phyloP scores from a whole-genome alignment of 2,113 vertebrate genomes.

The Eleginops maclovinus region DNA sequence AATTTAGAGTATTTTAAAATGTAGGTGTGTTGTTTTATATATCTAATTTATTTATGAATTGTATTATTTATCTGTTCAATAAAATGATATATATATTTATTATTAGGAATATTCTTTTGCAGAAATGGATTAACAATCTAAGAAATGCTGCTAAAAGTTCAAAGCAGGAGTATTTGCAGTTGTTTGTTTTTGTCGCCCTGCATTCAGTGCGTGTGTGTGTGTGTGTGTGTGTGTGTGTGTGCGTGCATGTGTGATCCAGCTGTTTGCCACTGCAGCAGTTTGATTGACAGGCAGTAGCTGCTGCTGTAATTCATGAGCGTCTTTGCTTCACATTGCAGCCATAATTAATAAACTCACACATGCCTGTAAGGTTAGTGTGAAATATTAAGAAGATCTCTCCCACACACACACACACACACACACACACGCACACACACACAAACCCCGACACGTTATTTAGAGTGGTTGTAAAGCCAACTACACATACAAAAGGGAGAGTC shows the following conservation, averaged over 20 bases:
- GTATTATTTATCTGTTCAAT: too few relatives aligned
- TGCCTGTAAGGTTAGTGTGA: slow-evolving; percentile 80
- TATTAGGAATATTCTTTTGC: too few relatives aligned
- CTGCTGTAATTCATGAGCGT: slow-evolving; percentile 77
- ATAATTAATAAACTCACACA: slow-evolving; percentile 83
- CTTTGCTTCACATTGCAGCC: slow-evolving; percentile 74
- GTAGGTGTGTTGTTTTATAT: too few relatives aligned
- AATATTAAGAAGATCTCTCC: slow-evolving; percentile 79
- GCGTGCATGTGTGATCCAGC: slow-evolving; percentile 64
- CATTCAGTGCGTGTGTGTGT: slow-evolving; percentile 5
- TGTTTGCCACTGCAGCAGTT: slow-evolving; percentile 57
- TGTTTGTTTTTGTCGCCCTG: slow-evolving; percentile 37
- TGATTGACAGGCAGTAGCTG: slow-evolving; percentile 79
- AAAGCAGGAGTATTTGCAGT: neutral
- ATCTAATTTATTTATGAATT: too few relatives aligned
- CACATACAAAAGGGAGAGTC: neutral
- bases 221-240: slow-evolving; percentile 18
- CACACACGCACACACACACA: slow-evolving; percentile 4
- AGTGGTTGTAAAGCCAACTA: neutral
- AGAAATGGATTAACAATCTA: neutral
- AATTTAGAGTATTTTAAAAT: too few relatives aligned
- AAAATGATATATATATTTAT: too few relatives aligned
- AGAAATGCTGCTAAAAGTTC: neutral
- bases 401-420: slow-evolving; percentile 40
- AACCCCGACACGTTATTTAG: neutral